Evolutionary conservation across 1,140 invertebrate genomes (phyloP).

Genomic region (Heliothis virescens): DNA sequence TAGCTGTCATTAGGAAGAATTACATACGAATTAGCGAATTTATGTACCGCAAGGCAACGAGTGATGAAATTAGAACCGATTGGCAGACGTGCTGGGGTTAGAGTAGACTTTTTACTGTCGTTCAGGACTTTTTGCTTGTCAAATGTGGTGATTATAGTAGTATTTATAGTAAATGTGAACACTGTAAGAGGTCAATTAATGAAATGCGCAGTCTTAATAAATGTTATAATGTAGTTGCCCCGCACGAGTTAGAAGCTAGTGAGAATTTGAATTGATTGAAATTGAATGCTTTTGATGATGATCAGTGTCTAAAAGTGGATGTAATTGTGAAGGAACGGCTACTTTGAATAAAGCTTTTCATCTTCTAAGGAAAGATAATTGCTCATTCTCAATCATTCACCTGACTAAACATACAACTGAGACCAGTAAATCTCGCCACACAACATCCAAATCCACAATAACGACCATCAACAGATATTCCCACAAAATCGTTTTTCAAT

Average conservation of each 20-base stretch:
- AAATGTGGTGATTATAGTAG: background rate
- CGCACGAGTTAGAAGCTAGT: too few relatives aligned
- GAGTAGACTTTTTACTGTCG: background rate
- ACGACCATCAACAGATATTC: slow-evolving; percentile 60
- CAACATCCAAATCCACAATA: slow-evolving; percentile 20
- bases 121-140: background rate
- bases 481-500: slow-evolving; percentile 61
- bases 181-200: too few relatives aligned
- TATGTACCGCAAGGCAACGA: slow-evolving; percentile 39
- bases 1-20: slow-evolving; percentile 48
- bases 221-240: too few relatives aligned
- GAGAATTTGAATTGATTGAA: too few relatives aligned
- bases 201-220: too few relatives aligned
- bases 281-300: too few relatives aligned
- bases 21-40: slow-evolving; percentile 47
- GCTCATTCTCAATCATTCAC: too few relatives aligned
- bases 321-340: too few relatives aligned
- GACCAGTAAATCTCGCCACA: background rate
- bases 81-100: slow-evolving; percentile 3
- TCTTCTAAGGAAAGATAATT: too few relatives aligned
- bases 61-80: slow-evolving; percentile 43
- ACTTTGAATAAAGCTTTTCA: too few relatives aligned
- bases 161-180: background rate
- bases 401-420: too few relatives aligned
- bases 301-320: too few relatives aligned